phyloP scores from a whole-genome alignment of 1,140 invertebrate genomes.

The Habropoda laboriosa region DNA sequence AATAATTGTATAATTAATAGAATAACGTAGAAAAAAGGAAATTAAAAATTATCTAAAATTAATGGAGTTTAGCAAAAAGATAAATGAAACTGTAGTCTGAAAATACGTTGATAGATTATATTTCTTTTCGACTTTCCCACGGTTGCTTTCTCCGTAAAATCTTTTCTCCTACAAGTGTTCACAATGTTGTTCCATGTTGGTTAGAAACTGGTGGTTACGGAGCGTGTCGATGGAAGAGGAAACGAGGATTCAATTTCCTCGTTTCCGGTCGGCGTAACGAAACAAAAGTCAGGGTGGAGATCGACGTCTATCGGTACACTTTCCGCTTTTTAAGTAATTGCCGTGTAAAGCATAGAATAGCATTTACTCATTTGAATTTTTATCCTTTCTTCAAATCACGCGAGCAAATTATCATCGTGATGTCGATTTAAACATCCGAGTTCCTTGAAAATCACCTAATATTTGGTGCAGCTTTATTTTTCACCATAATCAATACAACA shows the following conservation, averaged over 20 bases:
- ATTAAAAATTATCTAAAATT: too few relatives aligned
- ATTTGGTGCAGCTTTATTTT: too few relatives aligned
- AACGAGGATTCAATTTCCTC: slow-evolving; percentile 71
- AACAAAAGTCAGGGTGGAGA: slow-evolving; percentile 41
- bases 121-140: not conserved
- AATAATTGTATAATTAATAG: too few relatives aligned
- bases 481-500: too few relatives aligned
- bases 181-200: not conserved
- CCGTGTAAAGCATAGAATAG: not conserved
- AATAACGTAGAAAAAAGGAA: too few relatives aligned
- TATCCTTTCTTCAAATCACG: not conserved
- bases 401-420: too few relatives aligned
- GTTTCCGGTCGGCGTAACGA: slow-evolving; percentile 63
- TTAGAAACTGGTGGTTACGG: slow-evolving; percentile 54
- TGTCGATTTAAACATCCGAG: too few relatives aligned
- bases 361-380: not conserved
- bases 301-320: slow-evolving; percentile 12
- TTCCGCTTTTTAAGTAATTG: slow-evolving; percentile 27
- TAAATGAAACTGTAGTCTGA: too few relatives aligned
- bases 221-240: slow-evolving; percentile 67
- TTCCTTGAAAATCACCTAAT: too few relatives aligned
- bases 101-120: too few relatives aligned
- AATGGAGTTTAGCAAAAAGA: too few relatives aligned
- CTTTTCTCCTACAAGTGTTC: slow-evolving; percentile 4
- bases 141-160: not conserved